phyloP scores from a whole-genome alignment of 2,113 vertebrate genomes.

The Arizona elegans region DNA sequence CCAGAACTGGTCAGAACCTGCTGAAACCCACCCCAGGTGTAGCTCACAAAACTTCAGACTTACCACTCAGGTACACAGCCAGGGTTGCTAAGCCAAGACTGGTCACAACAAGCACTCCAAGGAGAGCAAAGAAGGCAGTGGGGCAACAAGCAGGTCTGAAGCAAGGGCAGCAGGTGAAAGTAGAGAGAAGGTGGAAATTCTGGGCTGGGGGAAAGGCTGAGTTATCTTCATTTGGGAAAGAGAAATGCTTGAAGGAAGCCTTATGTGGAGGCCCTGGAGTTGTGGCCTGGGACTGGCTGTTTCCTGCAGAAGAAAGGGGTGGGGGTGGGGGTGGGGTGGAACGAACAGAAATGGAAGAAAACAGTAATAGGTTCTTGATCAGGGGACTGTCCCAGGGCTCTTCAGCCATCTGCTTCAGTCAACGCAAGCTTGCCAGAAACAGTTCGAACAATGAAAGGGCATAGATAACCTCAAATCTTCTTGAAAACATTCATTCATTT shows the following conservation, averaged over 20 bases:
- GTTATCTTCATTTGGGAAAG: neutral
- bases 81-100: constrained; percentile 70
- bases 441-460: neutral
- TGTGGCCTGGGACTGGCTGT: neutral
- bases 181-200: neutral
- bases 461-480: neutral
- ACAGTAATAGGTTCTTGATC: neutral
- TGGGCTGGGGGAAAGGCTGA: constrained; percentile 54
- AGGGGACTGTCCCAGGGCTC: neutral
- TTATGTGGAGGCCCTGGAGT: neutral
- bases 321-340: too few relatives aligned
- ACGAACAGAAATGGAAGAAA: neutral
- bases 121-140: constrained; percentile 69
- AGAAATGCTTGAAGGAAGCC: neutral
- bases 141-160: constrained; percentile 55
- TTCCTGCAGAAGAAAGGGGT: constrained; percentile 26
- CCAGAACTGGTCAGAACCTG: too few relatives aligned
- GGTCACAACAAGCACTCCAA: constrained; percentile 70
- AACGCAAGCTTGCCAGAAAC: neutral
- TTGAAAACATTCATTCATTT: constrained; percentile 3
- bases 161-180: constrained; percentile 39
- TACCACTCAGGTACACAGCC: constrained; percentile 76
- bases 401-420: neutral
- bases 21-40: too few relatives aligned
- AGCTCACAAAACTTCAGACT: neutral